These are phyloP conservation scores for Tolypeutes matacus DNA, from an alignment of 2,797 vertebrate species.

Conservation along the genomic window DNA sequence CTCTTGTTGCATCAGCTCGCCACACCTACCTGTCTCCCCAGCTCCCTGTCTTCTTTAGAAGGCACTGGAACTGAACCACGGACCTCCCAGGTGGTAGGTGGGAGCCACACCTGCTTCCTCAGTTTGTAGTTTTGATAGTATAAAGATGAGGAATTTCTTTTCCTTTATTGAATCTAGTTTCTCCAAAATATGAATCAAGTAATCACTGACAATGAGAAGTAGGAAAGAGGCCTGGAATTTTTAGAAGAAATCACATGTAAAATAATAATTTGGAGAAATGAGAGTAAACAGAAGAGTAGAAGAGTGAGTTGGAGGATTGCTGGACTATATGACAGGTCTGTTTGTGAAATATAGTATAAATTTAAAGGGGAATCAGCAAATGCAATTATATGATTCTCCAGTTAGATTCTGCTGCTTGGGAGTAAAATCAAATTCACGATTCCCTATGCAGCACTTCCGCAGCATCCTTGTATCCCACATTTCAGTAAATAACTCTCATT, in stretches of 20 bases:
- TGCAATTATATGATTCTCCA: not conserved
- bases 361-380: not conserved
- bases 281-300: not conserved
- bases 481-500: not conserved
- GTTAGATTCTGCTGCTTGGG: not conserved
- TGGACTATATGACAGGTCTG: accelerated
- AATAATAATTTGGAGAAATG: not conserved
- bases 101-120: too few species aligned
- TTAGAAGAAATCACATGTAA: not conserved
- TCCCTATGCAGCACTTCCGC: not conserved
- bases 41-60: too few species aligned
- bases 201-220: not conserved
- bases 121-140: not conserved
- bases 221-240: not conserved
- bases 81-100: too few species aligned
- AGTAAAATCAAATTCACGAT: not conserved
- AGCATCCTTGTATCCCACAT: not conserved
- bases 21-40: too few species aligned
- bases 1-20: too few species aligned
- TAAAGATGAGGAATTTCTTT: not conserved
- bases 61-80: too few species aligned
- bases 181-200: not conserved
- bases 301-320: not conserved
- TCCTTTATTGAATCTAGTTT: not conserved
- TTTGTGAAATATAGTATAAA: not conserved